Evolutionary conservation across 2,113 vertebrate genomes (phyloP).

Genomic region (Cebus imitator): DNA sequence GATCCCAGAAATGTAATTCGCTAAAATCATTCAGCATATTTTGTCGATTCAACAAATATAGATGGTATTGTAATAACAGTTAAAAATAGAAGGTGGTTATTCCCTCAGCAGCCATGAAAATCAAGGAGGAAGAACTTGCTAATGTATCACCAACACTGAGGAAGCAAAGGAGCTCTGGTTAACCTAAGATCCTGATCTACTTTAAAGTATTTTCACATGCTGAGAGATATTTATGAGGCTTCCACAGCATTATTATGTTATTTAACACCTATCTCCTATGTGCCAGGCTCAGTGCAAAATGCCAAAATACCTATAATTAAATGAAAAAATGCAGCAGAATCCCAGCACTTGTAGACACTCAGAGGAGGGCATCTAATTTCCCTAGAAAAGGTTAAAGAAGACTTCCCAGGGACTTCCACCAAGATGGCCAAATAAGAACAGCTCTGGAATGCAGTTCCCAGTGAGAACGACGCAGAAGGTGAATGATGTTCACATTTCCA

Average conservation of each 20-base stretch:
- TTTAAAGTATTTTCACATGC: not conserved
- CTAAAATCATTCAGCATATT: not conserved
- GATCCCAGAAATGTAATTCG: not conserved
- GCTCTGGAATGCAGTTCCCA: no score
- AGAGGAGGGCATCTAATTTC: not conserved
- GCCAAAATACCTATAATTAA: not conserved
- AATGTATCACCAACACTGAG: not conserved
- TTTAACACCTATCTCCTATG: not conserved
- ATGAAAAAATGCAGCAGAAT: not conserved
- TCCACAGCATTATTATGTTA: not conserved
- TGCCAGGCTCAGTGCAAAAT: not conserved
- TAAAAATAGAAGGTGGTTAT: not conserved
- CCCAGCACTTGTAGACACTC: not conserved
- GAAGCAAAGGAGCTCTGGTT: not conserved
- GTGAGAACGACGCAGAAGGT: no score
- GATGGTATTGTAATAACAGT: not conserved
- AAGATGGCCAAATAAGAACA: no score
- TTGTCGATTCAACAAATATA: not conserved
- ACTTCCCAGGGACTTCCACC: not conserved
- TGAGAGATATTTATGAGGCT: not conserved
- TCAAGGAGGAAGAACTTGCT: not conserved
- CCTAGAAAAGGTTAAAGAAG: not conserved
- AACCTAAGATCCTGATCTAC: not conserved
- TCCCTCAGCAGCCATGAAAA: not conserved
- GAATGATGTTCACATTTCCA: no score